These are phyloP conservation scores for Mongoloraphidia duomilia DNA, from an alignment of 2,888 invertebrate species.

Conservation along the genomic window DNA sequence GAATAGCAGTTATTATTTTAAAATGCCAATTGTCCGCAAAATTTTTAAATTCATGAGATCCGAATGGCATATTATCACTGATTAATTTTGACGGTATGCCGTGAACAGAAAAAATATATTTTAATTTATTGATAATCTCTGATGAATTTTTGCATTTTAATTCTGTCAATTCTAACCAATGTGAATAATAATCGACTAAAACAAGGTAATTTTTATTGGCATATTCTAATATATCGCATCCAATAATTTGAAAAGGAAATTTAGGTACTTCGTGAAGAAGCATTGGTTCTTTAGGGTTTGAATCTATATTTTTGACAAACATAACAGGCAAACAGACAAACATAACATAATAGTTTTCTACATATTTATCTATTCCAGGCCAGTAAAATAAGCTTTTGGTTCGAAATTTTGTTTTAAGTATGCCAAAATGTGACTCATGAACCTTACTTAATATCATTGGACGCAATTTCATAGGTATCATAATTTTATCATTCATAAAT, in stretches of 20 bases:
- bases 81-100: constrained; percentile 2
- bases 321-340: too few species aligned
- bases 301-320: constrained; percentile 2
- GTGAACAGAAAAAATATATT: too few species aligned
- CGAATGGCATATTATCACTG: constrained; percentile 4
- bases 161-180: constrained; percentile 8
- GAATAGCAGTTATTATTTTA: constrained; percentile 4
- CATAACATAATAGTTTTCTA: constrained; percentile 7
- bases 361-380: constrained; percentile 7
- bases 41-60: constrained; percentile 1
- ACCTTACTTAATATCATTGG: constrained; percentile 7
- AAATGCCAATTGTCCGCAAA: constrained; percentile 6
- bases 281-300: constrained; percentile 7
- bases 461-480: constrained; percentile 8
- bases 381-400: constrained; percentile 11
- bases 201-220: constrained; percentile 5
- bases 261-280: constrained; percentile 3
- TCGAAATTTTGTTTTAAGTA: constrained; percentile 8
- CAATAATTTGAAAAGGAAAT: constrained; percentile 7
- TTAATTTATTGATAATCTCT: constrained; percentile 3
- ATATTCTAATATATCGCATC: constrained; percentile 8
- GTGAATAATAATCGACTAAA: constrained; percentile 9
- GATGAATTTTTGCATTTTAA: constrained; percentile 1
- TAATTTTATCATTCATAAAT: not conserved
- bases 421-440: constrained; percentile 12